Evolutionary conservation across 2,797 vertebrate genomes (phyloP).

Genomic region (Linurgus olivaceus): DNA sequence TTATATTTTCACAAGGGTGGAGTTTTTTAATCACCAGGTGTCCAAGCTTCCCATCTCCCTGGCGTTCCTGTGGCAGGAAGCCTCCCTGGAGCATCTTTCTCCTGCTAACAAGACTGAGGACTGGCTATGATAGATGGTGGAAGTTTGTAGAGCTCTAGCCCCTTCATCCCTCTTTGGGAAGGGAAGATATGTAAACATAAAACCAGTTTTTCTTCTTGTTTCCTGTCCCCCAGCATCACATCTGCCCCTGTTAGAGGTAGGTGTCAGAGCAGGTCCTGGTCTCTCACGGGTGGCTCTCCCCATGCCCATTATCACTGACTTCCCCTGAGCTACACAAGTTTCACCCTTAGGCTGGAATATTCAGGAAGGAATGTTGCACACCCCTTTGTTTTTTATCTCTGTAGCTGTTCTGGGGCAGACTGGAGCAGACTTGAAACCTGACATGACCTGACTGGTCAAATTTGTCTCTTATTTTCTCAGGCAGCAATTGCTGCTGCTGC

Average conservation of each 20-base stretch:
- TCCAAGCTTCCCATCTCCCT: not conserved
- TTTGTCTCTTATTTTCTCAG: not conserved
- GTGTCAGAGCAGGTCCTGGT: not conserved
- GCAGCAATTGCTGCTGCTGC: not conserved
- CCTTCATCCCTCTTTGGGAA: not conserved
- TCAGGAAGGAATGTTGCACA: not conserved
- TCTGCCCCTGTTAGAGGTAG: not conserved
- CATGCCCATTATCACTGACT: not conserved
- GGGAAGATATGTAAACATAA: not conserved
- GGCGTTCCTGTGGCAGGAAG: not conserved
- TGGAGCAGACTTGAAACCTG: constrained; percentile 1
- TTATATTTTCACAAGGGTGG: not conserved
- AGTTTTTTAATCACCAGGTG: not conserved
- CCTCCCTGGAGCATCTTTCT: not conserved
- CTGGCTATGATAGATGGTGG: not conserved
- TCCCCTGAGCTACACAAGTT: not conserved
- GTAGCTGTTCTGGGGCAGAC: not conserved
- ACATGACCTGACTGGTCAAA: not conserved
- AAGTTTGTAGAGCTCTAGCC: not conserved
- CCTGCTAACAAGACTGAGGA: not conserved
- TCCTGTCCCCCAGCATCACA: not conserved
- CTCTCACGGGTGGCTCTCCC: not conserved
- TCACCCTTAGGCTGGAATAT: not conserved
- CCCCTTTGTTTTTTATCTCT: not conserved
- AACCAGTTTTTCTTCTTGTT: not conserved